Evolutionary conservation across 1,140 invertebrate genomes (phyloP).

Genomic region (Charaxes varanes): DNA sequence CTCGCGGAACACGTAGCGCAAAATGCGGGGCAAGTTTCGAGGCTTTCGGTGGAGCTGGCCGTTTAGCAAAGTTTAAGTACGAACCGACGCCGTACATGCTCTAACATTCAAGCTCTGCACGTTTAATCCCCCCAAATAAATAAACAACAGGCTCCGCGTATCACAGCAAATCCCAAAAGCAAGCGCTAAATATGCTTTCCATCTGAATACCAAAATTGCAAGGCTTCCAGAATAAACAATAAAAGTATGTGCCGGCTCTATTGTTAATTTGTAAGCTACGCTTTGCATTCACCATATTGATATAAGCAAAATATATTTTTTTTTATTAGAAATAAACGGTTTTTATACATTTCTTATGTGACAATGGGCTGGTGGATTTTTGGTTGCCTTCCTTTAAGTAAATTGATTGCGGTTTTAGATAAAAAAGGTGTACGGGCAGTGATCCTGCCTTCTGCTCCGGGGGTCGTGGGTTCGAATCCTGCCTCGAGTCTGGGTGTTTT

Average conservation of each 20-base stretch:
- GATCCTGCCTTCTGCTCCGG: too few species aligned
- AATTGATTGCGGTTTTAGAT: too few species aligned
- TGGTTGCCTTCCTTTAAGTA: too few species aligned
- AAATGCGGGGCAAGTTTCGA: constrained; percentile 52
- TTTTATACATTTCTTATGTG: too few species aligned
- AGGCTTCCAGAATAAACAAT: constrained; percentile 12
- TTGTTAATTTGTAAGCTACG: constrained; percentile 7
- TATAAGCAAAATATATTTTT: too few species aligned
- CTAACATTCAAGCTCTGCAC: constrained; percentile 42
- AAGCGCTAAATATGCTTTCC: constrained; percentile 49
- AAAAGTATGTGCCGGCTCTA: constrained; percentile 1
- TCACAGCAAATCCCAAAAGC: constrained; percentile 49
- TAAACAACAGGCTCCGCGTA: constrained; percentile 47
- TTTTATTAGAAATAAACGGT: too few species aligned
- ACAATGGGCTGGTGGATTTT: too few species aligned
- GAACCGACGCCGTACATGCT: constrained; percentile 34
- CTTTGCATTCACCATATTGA: too few species aligned
- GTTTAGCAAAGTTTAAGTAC: constrained; percentile 68
- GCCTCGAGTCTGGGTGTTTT: too few species aligned
- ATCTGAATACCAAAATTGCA: constrained; percentile 21
- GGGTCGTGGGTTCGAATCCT: too few species aligned
- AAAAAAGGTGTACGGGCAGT: too few species aligned
- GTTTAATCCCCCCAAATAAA: constrained; percentile 63
- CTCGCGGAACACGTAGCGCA: too few species aligned
- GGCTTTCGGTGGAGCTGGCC: constrained; percentile 53